These are phyloP conservation scores for Taeniopygia guttata DNA, from an alignment of 2,797 vertebrate species.

Conservation along the genomic window DNA sequence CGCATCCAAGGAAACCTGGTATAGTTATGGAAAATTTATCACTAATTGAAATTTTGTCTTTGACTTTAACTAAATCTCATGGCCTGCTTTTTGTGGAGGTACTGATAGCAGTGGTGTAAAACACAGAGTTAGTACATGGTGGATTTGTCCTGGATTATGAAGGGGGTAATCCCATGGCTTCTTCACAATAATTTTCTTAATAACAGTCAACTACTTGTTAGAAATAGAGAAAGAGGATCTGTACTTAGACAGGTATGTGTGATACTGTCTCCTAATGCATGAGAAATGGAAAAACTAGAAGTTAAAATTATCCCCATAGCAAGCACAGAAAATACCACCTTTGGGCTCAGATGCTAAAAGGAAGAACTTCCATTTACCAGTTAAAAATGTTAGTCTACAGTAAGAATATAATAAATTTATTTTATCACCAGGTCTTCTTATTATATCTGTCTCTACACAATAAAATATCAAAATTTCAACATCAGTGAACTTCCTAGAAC, in stretches of 20 bases:
- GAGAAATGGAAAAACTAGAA: not conserved
- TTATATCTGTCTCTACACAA: not conserved
- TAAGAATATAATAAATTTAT: not conserved
- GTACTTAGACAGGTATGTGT: not conserved
- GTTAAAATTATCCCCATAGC: not conserved
- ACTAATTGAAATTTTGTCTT: not conserved
- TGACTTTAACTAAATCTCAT: not conserved
- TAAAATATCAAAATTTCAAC: not conserved
- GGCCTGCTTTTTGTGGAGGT: accelerated
- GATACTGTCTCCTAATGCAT: not conserved
- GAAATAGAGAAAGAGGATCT: not conserved
- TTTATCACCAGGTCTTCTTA: not conserved
- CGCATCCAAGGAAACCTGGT: not conserved
- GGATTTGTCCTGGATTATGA: not conserved
- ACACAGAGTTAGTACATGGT: not conserved
- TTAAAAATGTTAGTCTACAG: not conserved
- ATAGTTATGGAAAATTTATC: not conserved
- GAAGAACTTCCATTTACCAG: not conserved
- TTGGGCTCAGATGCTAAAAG: not conserved
- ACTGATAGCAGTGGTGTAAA: not conserved
- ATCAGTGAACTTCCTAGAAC: not conserved
- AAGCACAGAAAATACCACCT: not conserved
- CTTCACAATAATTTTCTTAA: not conserved
- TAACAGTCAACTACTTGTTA: not conserved
- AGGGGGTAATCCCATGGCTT: not conserved